Percentiles rank a stretch among this genome's conserved stretches.
These are phyloP conservation scores for Heliornis fulica DNA, from an alignment of 2,113 vertebrate genomes.

Conservation along the genomic window DNA sequence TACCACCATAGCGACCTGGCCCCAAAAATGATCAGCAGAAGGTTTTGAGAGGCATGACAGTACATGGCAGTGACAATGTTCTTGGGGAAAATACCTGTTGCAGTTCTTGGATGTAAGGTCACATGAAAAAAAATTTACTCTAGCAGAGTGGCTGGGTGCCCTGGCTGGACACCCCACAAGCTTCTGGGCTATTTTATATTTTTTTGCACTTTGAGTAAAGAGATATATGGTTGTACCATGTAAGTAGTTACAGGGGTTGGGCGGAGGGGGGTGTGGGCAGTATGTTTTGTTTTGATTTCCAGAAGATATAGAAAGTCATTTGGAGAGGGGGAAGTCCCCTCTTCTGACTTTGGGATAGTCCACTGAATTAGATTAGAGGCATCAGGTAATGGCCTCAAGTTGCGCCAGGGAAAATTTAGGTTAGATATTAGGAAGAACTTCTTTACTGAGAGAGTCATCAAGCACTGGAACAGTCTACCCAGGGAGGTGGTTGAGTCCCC, in stretches of 20 bases:
- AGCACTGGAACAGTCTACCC: too few relatives aligned
- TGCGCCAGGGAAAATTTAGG: too few relatives aligned
- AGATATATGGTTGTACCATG: not conserved
- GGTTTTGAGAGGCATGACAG: not conserved
- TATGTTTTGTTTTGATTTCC: not conserved
- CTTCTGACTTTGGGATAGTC: too few relatives aligned
- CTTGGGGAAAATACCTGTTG: not conserved
- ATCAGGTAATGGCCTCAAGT: too few relatives aligned
- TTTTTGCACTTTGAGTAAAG: not conserved
- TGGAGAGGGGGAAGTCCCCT: too few relatives aligned
- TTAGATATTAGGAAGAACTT: too few relatives aligned
- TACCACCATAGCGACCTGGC: not conserved
- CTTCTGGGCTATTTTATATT: not conserved
- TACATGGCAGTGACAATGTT: not conserved
- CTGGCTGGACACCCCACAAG: not conserved
- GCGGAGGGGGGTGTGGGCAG: too few relatives aligned
- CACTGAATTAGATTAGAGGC: not conserved
- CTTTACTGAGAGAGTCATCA: too few relatives aligned
- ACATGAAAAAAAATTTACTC: not conserved
- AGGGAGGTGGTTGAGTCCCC: too few relatives aligned
- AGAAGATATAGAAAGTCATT: not conserved
- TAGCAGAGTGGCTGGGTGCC: not conserved
- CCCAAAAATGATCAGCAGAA: not conserved
- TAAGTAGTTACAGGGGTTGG: not conserved
- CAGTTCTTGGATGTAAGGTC: not conserved